phyloP scores from a whole-genome alignment of 2,888 invertebrate species.

The Zeuzera pyrina region DNA sequence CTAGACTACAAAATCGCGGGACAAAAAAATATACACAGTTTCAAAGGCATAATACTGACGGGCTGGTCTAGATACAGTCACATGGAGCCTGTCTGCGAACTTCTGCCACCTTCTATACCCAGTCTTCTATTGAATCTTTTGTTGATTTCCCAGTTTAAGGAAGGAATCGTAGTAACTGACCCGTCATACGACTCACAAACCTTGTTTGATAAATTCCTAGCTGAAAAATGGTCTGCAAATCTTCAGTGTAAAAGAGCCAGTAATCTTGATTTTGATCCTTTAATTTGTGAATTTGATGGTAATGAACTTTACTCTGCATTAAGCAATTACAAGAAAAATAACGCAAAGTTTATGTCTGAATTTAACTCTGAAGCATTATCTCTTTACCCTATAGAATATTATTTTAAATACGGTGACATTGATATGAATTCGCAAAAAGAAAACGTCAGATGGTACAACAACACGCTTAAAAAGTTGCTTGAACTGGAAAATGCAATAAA shows the following conservation, averaged over 20 bases:
- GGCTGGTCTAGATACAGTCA: constrained; percentile 83
- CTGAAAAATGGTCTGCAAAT: not conserved
- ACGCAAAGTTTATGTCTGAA: constrained; percentile 9
- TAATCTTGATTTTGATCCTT: not conserved
- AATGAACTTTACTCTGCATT: constrained; percentile 19
- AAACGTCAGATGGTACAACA: constrained; percentile 13
- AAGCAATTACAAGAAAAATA: constrained; percentile 13
- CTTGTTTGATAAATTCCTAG: no score
- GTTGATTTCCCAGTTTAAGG: constrained; percentile 42
- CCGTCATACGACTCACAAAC: not conserved
- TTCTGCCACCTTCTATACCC: constrained; percentile 75
- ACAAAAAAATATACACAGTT: constrained; percentile 28
- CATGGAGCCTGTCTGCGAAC: constrained; percentile 76
- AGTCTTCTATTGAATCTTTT: constrained; percentile 75
- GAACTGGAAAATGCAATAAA: constrained; percentile 17
- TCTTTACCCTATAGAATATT: constrained; percentile 23
- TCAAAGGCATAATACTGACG: constrained; percentile 79
- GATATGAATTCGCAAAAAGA: constrained; percentile 16
- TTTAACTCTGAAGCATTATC: constrained; percentile 5
- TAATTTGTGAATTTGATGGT: constrained; percentile 28
- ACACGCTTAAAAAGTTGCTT: constrained; percentile 16
- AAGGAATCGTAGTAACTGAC: constrained; percentile 13
- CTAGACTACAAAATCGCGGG: constrained; percentile 56
- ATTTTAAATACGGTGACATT: constrained; percentile 20
- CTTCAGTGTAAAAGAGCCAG: constrained; percentile 1